Base-by-base conservation (phyloP, 2,888 invertebrate genomes). In the Nesidiocoris tenuis region DNA sequence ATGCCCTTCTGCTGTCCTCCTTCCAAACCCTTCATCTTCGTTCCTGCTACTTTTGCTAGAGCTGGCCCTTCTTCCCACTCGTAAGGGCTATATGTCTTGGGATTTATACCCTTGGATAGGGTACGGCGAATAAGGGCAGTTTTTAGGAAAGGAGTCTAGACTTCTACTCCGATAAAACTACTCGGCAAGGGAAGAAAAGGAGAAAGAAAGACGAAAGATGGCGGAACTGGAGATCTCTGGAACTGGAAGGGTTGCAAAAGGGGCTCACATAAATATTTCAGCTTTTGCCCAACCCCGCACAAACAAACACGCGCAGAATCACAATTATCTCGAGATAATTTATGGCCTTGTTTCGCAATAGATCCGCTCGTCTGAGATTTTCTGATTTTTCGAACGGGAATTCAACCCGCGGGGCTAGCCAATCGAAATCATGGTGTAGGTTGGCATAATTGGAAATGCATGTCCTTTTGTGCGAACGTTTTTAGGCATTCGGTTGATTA, bases 111-210 rank as follows among this genome's bases (percentile, higher is more conserved):
- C 74, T 55, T 21, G 57, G 65, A 63, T 55, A 64, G 65, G 74
- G 65, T 61, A 61, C 61, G 61, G 71, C 61, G 71, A 71, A 64
- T 74, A 74, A 74, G 74, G 74, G 65, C 64, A 74, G 74, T 74
- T 74, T 74, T 74, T 74, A 74, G 74, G 74, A 24, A 74, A 74
- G 64, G 74, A 74, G 74, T 74, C 74, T 74, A 74, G 74, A 74
- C 74, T 74, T 59, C 57, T 22, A 65, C 64, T 65, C 74, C 65
- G 63, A 63, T 63, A 74, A 64, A 74, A 74, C 63, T 64, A 74
- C 74, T 74, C 16, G 74, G 64, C n/a, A 63, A 21, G 21, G 7
- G n/a, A 63, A 22, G 64, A 9, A 39, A n/a, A 39, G 5, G 24
- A 63, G 63, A 63, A 21, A 21, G 63, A 17, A 63, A 21, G 22